phyloP scores from a whole-genome alignment of 2,797 vertebrate species.

The Hydrocynus forskahlii region DNA sequence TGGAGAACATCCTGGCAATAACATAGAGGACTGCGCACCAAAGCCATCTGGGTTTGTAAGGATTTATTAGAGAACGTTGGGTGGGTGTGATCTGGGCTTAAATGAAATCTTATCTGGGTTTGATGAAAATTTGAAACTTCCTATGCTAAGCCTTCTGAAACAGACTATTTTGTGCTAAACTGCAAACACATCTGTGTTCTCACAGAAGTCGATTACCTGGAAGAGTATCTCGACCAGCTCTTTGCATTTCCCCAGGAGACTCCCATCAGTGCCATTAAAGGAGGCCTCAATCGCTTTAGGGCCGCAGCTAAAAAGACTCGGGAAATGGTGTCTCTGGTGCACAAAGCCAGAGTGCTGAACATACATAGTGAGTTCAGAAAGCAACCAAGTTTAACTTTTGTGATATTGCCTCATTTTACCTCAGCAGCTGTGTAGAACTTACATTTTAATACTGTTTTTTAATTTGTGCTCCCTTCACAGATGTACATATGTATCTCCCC shows the following conservation, averaged over 20 bases:
- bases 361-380: conserved; percentile 84
- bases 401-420: neutral
- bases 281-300: conserved; percentile 79
- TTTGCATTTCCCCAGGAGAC: conserved; percentile 76
- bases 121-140: neutral
- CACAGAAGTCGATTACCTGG: conserved; percentile 85
- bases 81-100: neutral
- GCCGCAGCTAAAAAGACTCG: conserved; percentile 84
- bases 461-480: conserved; percentile 67
- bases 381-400: neutral
- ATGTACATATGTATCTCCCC: conserved; percentile 90
- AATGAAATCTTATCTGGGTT: neutral
- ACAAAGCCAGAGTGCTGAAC: conserved; percentile 87
- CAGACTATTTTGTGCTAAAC: neutral
- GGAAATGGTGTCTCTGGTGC: conserved; percentile 86
- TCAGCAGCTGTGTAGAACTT: neutral
- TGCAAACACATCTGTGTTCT: neutral
- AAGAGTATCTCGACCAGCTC: conserved; percentile 91
- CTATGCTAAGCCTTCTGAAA: neutral
- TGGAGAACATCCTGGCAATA: neutral
- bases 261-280: conserved; percentile 45
- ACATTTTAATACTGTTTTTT: neutral
- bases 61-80: neutral
- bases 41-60: neutral
- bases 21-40: neutral